These are phyloP conservation scores for Enteromius anoplus DNA, from an alignment of 2,797 vertebrate genomes.

Conservation along the genomic window DNA sequence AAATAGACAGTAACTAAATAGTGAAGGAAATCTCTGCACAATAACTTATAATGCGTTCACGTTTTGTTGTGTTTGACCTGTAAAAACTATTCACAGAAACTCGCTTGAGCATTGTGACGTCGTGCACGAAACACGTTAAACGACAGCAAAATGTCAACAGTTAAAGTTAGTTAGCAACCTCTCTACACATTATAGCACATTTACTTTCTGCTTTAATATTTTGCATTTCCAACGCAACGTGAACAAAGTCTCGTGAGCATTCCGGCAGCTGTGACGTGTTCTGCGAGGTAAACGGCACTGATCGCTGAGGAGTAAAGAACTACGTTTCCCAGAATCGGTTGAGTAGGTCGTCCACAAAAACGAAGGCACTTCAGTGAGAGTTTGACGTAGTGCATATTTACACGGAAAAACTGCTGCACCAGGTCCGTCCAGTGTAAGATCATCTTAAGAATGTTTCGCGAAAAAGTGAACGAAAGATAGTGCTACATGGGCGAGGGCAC, in stretches of 20 bases:
- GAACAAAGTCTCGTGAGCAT: not conserved
- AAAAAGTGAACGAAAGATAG: conserved; percentile 55
- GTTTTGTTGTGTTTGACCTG: conserved; percentile 3
- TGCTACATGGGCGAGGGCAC: conserved; percentile 32
- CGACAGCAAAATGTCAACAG: conserved; percentile 3
- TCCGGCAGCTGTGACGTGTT: conserved; percentile 25
- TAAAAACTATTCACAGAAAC: not conserved
- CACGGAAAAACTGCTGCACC: conserved; percentile 15
- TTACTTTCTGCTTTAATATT: not conserved
- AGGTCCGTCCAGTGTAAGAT: conserved; percentile 63
- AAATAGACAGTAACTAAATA: conserved; percentile 16
- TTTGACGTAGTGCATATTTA: conserved; percentile 34
- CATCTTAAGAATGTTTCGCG: conserved; percentile 53
- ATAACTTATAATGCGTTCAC: conserved; percentile 6
- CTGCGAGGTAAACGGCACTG: conserved; percentile 56
- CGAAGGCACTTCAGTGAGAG: conserved; percentile 39
- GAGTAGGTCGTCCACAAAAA: conserved; percentile 40
- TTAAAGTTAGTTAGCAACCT: not conserved
- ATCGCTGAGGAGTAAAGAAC: conserved; percentile 58
- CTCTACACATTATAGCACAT: not conserved
- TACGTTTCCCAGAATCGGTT: conserved; percentile 64
- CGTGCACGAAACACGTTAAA: not conserved
- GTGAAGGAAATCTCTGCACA: conserved; percentile 24
- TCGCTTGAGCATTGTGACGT: not conserved
- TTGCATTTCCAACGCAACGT: not conserved